phyloP scores from a whole-genome alignment of 2,888 invertebrate genomes.

The Athalia cordata region DNA sequence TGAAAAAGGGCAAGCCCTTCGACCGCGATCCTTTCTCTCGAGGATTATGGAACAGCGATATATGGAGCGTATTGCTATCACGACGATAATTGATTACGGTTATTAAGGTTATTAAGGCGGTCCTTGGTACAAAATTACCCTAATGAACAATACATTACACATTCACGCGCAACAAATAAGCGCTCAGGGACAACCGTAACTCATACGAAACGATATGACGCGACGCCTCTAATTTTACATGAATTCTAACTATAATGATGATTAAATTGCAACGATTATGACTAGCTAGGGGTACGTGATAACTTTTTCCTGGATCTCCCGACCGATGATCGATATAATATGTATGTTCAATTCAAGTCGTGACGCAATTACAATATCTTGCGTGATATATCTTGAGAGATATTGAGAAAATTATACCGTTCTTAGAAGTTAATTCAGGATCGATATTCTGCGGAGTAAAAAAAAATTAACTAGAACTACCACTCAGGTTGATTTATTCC shows the following conservation, averaged over 20 bases:
- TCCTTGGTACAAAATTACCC: conserved; percentile 51
- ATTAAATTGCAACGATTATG: not conserved
- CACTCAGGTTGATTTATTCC: no score
- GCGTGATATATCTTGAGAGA: no score
- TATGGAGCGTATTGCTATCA: conserved; percentile 42
- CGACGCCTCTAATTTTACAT: conserved; percentile 47
- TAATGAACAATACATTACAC: conserved; percentile 55
- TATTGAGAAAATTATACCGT: no score
- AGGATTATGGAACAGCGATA: conserved; percentile 34
- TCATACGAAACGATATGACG: conserved; percentile 47
- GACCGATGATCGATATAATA: no score
- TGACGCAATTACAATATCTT: no score
- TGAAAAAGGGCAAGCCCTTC: not conserved
- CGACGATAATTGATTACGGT: conserved; percentile 49
- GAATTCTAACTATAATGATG: conserved; percentile 51
- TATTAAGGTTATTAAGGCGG: conserved; percentile 51
- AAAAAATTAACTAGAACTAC: no score
- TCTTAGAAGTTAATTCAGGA: no score
- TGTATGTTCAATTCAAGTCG: no score
- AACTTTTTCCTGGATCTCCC: no score
- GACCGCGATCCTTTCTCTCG: conserved; percentile 12
- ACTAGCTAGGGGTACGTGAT: conserved; percentile 7
- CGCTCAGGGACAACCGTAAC: conserved; percentile 51
- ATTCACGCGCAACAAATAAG: conserved; percentile 51
- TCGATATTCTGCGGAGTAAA: no score